Evolutionary conservation across 2,113 vertebrate genomes (phyloP), one percentile per base, ranked within the genome.

Genomic region (Polyodon spathula): DNA sequence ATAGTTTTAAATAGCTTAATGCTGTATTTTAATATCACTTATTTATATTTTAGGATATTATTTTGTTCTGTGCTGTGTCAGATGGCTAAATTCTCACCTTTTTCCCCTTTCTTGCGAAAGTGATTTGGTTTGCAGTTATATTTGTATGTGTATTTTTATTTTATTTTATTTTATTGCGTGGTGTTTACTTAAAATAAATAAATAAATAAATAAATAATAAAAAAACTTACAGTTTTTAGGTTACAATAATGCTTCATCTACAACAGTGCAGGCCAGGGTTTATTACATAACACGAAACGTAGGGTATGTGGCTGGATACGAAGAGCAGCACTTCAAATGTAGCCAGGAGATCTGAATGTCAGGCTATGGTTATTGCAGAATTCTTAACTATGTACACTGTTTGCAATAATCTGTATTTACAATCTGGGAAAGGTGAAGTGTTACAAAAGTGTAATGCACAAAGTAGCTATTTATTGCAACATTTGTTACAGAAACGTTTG

Each of bases 41-140:
- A 27, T 27, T 27, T 27, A 59, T 58, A 53, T 68, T 64, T 50
- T 53, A 60, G 62, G 62, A 39, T 60, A 64, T 54, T 63, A 54
- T 55, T 57, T 72, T 57, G 71, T 63, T 14, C 40, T 62, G 63
- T 60, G 60, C 48, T 69, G 71, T 74, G 70, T 69, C 68, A 68
- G 71, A 63, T 77, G 77, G 80, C 84, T 70, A 77, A 66, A 79
- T 71, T 72, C 66, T 74, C 63, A 66, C 64, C 54, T 67, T 67
- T 63, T 44, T 27, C 63, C 58, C 62, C 55, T 60, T 60, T 42
- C 51, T 43, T 15, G 16, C 11, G 64, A 60, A 62, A 65, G 56
- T 65, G 54, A 64, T 59, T 60, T 54, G 55, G 58, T 60, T 12
- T 58, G 63, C 5, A 7, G 41, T 71, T 69, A 61, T 55, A 59